phyloP scores from a whole-genome alignment of 37 sponge, comb jelly and placozoan genomes.

The Cladorhizidae sp. region DNA sequence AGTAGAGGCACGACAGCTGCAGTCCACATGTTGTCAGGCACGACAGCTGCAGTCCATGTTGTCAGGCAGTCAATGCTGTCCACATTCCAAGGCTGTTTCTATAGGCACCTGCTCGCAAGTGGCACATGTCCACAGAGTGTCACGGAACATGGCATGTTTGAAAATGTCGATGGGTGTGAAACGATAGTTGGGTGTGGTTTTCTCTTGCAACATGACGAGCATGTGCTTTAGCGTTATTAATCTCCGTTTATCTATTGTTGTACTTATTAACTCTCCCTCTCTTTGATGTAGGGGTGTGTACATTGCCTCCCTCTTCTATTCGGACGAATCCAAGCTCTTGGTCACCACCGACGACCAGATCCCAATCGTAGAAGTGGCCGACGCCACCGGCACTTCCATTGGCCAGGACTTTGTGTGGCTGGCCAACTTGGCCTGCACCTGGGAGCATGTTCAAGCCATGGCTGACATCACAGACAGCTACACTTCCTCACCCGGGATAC shows the following conservation, averaged over 20 bases:
- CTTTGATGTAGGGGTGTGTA: constrained; percentile 77
- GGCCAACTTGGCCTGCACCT: constrained; percentile 76
- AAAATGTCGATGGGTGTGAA: no score
- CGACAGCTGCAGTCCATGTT: not conserved
- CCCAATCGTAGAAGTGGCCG: constrained; percentile 77
- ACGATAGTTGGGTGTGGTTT: no score
- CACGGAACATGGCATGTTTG: no score
- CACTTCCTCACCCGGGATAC: constrained; percentile 61
- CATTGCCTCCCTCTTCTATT: constrained; percentile 56
- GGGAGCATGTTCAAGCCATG: constrained; percentile 65
- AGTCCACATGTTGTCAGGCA: not conserved
- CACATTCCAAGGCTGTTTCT: no score
- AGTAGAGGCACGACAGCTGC: no score
- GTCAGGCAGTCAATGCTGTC: no score
- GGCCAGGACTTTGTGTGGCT: constrained; percentile 81
- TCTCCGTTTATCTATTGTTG: no score
- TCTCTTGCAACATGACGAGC: no score
- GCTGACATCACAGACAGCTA: constrained; percentile 41
- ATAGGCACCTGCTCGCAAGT: no score
- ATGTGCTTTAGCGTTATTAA: no score
- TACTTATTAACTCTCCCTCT: no score
- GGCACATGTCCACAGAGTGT: no score
- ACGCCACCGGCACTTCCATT: constrained; percentile 41
- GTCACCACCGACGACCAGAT: constrained; percentile 72
- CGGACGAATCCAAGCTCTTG: constrained; percentile 61